Base-by-base conservation (phyloP, 2,113 vertebrate genomes). In the Dolichotis patagonum region DNA sequence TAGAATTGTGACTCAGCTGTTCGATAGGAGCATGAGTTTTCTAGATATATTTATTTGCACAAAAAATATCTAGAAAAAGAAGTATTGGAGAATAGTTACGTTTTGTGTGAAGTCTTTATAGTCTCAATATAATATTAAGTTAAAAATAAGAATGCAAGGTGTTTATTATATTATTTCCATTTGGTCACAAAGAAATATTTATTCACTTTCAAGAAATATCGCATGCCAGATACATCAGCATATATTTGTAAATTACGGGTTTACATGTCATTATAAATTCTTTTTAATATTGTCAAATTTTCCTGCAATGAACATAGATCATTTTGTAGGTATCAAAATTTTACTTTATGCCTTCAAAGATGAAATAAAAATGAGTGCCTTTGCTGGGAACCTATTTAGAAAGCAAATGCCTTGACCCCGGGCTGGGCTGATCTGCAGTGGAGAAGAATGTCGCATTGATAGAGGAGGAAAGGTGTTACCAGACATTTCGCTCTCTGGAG, bases 321-420 rank as follows among this genome's bases (percentile, higher is more conserved):
- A 24, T 62, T 93, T 95, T 75, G 19, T 89, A 86, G 54, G 63
- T 65, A 60, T 94, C 54, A 88, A 73, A 60, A 49, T n/a, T 75
- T 90, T 1, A 16, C n/a, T 20, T 49, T 60, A 19, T 46, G 58
- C 91, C 94, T 95, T 67, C 41, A 93, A 90, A 82, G 49, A 71
- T 43, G 69, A 92, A 69, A 32, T 92, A 30, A 90, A 92, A 96
- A 78, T 0, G 60, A 38, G 1, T 28, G 12, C 85, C 7, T 62
- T 85, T 94, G 14, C 85, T 13, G 10, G 91, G 60, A 87, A 82
- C 24, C 12, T 92, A 77, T 75, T 69, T 46, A 69, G 77, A 32
- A 63, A 83, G 65, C 71, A 62, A 35, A 52, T 91, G 75, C 67
- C 91, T 63, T 54, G 56, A 77, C 77, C 63, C 30, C 46, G n/a